Evolutionary conservation across 2,888 invertebrate genomes (phyloP).

Genomic region (Plusia festucae): DNA sequence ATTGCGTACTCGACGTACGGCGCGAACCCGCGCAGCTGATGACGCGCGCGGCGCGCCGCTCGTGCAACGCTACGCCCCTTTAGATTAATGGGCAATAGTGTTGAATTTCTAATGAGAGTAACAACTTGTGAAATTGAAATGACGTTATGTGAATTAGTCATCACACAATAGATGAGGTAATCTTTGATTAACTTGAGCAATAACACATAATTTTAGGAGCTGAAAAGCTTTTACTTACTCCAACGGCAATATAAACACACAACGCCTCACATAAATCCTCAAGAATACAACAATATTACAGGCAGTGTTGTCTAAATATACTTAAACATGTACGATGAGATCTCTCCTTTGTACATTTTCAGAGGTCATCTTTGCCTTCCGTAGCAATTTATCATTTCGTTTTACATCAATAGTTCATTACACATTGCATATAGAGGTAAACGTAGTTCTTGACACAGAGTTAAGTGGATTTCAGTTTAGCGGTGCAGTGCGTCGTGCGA

Average conservation of each 20-base stretch:
- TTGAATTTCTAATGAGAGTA: slow-evolving; percentile 84
- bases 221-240: background rate
- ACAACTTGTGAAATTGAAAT: slow-evolving; percentile 79
- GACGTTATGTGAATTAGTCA: slow-evolving; percentile 71
- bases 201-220: background rate
- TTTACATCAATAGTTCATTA: slow-evolving; percentile 62
- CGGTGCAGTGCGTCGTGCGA: slow-evolving; percentile 63
- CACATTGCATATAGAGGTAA: slow-evolving; percentile 47
- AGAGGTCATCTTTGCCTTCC: slow-evolving; percentile 56
- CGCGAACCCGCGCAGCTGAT: slow-evolving; percentile 58
- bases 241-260: slow-evolving; percentile 13
- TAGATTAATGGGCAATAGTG: slow-evolving; percentile 78
- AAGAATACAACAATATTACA: slow-evolving; percentile 38
- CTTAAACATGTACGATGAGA: slow-evolving; percentile 43
- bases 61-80: slow-evolving; percentile 83
- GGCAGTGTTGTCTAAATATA: slow-evolving; percentile 50
- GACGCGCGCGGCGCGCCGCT: slow-evolving; percentile 79
- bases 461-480: slow-evolving; percentile 54
- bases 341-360: slow-evolving; percentile 59
- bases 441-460: slow-evolving; percentile 29
- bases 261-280: slow-evolving; percentile 27
- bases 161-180: slow-evolving; percentile 22
- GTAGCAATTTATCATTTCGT: slow-evolving; percentile 56
- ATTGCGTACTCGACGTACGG: slow-evolving; percentile 65
- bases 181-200: slow-evolving; percentile 5